Conservation (phyloP, 2,113 vertebrate genomes). For the Gymnorhina tibicen region DNA sequence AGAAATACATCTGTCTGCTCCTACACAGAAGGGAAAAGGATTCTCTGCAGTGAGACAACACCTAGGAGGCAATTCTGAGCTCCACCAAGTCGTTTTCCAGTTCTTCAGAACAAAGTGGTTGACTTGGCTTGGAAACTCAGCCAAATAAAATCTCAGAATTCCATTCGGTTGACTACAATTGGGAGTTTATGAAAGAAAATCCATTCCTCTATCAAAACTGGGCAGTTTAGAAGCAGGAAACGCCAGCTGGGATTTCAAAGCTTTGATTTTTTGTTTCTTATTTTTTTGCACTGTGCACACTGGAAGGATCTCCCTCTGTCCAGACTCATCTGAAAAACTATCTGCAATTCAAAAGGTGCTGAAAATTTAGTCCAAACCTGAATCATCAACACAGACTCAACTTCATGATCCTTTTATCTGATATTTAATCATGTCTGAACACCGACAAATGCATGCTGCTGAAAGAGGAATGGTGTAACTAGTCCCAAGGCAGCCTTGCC, state of each 20-base stretch:
- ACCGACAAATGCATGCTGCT: neutral
- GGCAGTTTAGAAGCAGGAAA: neutral
- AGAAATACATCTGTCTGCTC: neutral
- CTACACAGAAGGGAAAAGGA: neutral
- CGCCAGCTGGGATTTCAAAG: constrained; percentile 30
- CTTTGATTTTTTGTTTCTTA: neutral
- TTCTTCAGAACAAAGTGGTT: constrained; percentile 9
- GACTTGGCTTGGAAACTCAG: neutral
- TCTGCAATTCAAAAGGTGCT: neutral
- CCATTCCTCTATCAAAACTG: neutral
- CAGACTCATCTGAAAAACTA: neutral
- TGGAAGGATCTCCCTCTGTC: neutral
- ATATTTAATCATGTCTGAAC: neutral
- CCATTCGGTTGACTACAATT: constrained; percentile 14
- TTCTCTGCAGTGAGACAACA: neutral
- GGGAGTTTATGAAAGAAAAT: constrained; percentile 27
- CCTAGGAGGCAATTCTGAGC: constrained; percentile 1
- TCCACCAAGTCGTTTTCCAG: constrained; percentile 20
- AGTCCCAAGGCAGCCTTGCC: neutral
- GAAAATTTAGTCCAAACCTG: neutral
- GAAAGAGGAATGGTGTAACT: neutral
- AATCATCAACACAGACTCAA: neutral
- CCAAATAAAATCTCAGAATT: constrained; percentile 18
- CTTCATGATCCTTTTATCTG: neutral
- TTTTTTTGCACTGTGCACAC: neutral